A percentile compares a stretch with the other conserved stretches of the same genome.
phyloP scores from a whole-genome alignment of 2,888 invertebrate species.

The Eudemis profundana region DNA sequence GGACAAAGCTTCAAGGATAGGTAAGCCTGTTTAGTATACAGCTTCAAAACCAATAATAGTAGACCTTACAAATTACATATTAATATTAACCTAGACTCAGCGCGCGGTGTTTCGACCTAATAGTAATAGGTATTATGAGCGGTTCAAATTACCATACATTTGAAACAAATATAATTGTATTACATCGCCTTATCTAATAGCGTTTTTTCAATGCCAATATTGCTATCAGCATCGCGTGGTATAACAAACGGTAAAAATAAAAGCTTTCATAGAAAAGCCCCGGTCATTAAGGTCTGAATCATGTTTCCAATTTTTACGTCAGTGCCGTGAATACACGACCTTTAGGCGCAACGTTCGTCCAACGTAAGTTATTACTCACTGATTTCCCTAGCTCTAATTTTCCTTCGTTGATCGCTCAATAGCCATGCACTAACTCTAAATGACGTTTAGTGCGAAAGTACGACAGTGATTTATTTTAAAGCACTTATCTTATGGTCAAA shows the following conservation, averaged over 20 bases:
- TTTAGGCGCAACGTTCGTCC: conserved; percentile 51
- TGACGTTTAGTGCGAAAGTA: conserved; percentile 28
- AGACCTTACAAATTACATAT: no score
- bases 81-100: no score
- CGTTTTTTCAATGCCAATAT: conserved; percentile 55
- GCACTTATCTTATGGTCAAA: conserved; percentile 32
- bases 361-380: conserved; percentile 36
- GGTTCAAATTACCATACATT: conserved; percentile 1
- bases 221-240: conserved; percentile 51
- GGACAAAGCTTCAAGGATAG: background rate
- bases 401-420: conserved; percentile 28
- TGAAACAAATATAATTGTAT: conserved; percentile 18
- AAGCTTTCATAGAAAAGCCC: conserved; percentile 59
- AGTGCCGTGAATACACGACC: conserved; percentile 63
- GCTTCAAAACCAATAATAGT: no score
- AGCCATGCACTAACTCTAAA: conserved; percentile 27
- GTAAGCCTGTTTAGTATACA: no score
- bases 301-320: conserved; percentile 60
- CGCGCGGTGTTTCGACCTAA: background rate
- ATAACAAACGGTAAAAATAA: conserved; percentile 46
- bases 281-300: conserved; percentile 66
- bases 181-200: conserved; percentile 36
- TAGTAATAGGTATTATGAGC: background rate
- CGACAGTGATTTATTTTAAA: conserved; percentile 34
- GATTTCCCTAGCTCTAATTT: conserved; percentile 22